Evolutionary conservation across 2,797 vertebrate genomes (phyloP).

Genomic region (Pristis pectinata): DNA sequence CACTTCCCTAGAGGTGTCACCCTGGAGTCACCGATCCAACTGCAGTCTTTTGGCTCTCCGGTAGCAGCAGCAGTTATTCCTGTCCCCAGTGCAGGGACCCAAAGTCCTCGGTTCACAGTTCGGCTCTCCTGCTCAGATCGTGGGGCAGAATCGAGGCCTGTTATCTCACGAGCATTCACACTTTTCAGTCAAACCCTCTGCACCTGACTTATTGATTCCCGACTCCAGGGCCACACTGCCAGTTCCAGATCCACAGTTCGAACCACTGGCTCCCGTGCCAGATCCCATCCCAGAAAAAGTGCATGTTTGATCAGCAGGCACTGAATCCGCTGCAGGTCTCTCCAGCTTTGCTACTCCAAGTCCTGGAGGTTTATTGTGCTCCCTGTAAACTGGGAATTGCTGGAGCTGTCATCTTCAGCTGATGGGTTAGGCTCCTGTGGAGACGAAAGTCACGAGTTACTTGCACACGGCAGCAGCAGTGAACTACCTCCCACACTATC

Average conservation of each 20-base stretch:
- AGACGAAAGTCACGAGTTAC: constrained; percentile 14
- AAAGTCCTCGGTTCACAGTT: background rate
- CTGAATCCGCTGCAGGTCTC: background rate
- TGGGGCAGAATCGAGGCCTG: background rate
- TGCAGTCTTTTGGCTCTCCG: background rate
- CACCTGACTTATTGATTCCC: background rate
- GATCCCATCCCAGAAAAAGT: background rate
- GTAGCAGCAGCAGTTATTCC: background rate
- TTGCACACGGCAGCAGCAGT: too few species aligned
- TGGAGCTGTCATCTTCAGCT: constrained; percentile 71
- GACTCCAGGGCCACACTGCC: too few species aligned
- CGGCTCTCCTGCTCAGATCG: too few species aligned
- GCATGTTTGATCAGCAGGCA: too few species aligned
- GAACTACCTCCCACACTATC: too few species aligned
- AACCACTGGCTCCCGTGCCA: background rate
- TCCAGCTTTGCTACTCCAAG: constrained; percentile 58
- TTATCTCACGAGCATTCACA: too few species aligned
- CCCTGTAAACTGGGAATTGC: constrained; percentile 78
- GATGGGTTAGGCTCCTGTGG: constrained; percentile 76
- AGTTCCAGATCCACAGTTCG: background rate
- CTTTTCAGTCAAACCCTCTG: background rate
- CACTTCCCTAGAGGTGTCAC: background rate
- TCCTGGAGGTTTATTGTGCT: constrained; percentile 90
- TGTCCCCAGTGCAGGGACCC: background rate
- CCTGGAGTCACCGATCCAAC: background rate